Percentiles rank a stretch among this genome's conserved stretches.
Evolutionary conservation across 2,113 vertebrate genomes (phyloP).

Genomic region (Pomatostomus ruficeps): DNA sequence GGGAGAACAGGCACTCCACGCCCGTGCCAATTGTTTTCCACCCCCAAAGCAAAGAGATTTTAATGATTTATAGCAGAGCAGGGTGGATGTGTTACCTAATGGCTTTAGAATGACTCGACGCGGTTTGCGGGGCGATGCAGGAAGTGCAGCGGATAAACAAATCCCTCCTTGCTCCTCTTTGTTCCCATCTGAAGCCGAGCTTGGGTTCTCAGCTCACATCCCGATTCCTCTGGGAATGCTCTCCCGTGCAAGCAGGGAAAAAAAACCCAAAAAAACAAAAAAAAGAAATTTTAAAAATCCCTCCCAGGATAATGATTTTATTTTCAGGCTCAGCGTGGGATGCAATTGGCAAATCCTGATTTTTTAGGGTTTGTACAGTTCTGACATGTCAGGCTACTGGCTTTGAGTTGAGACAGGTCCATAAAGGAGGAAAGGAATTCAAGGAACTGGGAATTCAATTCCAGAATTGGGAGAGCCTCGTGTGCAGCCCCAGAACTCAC

Average conservation of each 20-base stretch:
- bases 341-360: not conserved
- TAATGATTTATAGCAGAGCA: constrained; percentile 7
- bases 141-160: not conserved
- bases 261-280: not conserved
- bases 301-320: not conserved
- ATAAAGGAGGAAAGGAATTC: not conserved
- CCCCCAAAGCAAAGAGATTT: not conserved
- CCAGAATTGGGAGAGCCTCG: not conserved
- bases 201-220: not conserved
- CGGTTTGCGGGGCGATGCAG: not conserved
- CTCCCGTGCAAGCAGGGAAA: not conserved
- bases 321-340: not conserved
- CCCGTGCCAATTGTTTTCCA: not conserved
- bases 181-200: not conserved
- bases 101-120: not conserved
- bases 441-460: not conserved
- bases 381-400: not conserved
- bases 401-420: not conserved
- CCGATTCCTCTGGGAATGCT: not conserved
- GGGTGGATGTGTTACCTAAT: constrained; percentile 7
- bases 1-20: not conserved
- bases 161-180: not conserved
- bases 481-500: not conserved
- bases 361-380: not conserved
- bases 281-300: not conserved